Evolutionary conservation across 2,113 vertebrate genomes (phyloP), one percentile per base, ranked within the genome.

Genomic region (Xiphophorus couchianus): DNA sequence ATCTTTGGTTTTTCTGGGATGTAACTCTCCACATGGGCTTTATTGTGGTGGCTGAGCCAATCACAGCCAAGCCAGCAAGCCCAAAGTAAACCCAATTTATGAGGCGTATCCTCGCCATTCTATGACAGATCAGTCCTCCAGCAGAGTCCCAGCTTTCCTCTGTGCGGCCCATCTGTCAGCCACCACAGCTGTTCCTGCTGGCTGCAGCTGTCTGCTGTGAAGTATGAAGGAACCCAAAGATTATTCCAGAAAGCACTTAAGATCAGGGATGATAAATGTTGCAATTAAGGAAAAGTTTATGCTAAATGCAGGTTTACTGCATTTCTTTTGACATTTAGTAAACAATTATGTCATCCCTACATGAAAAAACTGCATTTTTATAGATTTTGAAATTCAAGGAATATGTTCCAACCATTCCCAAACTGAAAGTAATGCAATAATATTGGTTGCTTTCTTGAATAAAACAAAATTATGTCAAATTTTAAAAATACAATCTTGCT

Each of bases 171-270:
- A 69, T 87, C 82, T 81, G 79, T 91, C 86, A 83, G 83, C 69
- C 70, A 48, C 78, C 80, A 77, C 87, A 87, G 85, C 91, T 85
- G 80, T 74, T 22, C 35, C 27, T 44, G 54, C 77, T 74, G 39
- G 77, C 83, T 84, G 89, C 86, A 87, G 83, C 84, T 87, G 86
- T 80, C 81, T 62, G 67, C 62, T n/a, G 64, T 68, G 75, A 81
- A 71, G 73, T 76, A 74, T 66, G 70, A 75, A 71, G 39, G 66
- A 66, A 62, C 22, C 17, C n/a, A 19, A 17, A 65, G 58, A 77
- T 73, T 54, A 75, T 65, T 37, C 71, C 70, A 69, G 60, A 62
- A 78, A 37, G 9, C 35, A 66, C 1, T 27, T 1, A 13, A 19
- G 62, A 62, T 10, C 5, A 8, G 19, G 54, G 22, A 80, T 44